These are phyloP conservation scores for Euwallacea similis DNA, from an alignment of 1,140 invertebrate genomes.

Conservation along the genomic window DNA sequence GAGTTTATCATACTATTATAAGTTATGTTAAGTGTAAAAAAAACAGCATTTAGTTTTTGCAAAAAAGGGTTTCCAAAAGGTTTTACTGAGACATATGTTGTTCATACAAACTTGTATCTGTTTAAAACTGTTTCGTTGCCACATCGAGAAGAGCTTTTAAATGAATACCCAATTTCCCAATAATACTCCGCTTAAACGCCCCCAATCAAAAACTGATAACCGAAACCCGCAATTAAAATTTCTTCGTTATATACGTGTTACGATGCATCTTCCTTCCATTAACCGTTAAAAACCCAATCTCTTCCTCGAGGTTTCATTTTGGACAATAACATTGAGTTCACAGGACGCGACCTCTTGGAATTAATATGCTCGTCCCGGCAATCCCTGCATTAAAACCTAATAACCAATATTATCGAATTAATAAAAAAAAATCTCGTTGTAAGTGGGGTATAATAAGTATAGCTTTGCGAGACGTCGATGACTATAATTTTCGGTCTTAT, in stretches of 20 bases:
- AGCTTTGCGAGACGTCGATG: slow-evolving; percentile 43
- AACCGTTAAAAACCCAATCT: slow-evolving; percentile 38
- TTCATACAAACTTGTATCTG: too few relatives aligned
- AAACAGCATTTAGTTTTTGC: too few relatives aligned
- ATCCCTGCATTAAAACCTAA: slow-evolving; percentile 45
- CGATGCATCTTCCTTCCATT: slow-evolving; percentile 30
- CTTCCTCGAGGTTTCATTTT: slow-evolving; percentile 33
- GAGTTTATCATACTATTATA: too few relatives aligned
- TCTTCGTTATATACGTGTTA: slow-evolving; percentile 27
- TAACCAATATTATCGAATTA: slow-evolving; percentile 48
- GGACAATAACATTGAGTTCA: slow-evolving; percentile 39
- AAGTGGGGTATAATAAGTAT: slow-evolving; percentile 49
- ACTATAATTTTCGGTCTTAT: slow-evolving; percentile 48
- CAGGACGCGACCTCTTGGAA: slow-evolving; percentile 37
- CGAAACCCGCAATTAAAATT: slow-evolving; percentile 36
- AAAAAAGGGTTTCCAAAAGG: too few relatives aligned
- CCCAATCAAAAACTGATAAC: not conserved
- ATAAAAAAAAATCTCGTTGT: slow-evolving; percentile 45
- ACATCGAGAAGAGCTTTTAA: too few relatives aligned
- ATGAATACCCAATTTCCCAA: too few relatives aligned
- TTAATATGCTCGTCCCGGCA: slow-evolving; percentile 33
- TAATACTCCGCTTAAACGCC: too few relatives aligned
- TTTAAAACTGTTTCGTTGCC: too few relatives aligned
- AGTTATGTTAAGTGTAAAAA: too few relatives aligned
- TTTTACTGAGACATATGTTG: too few relatives aligned